These are phyloP conservation scores for Lepilemur septentrionalis DNA, from an alignment of 2,797 vertebrate genomes.

Conservation along the genomic window DNA sequence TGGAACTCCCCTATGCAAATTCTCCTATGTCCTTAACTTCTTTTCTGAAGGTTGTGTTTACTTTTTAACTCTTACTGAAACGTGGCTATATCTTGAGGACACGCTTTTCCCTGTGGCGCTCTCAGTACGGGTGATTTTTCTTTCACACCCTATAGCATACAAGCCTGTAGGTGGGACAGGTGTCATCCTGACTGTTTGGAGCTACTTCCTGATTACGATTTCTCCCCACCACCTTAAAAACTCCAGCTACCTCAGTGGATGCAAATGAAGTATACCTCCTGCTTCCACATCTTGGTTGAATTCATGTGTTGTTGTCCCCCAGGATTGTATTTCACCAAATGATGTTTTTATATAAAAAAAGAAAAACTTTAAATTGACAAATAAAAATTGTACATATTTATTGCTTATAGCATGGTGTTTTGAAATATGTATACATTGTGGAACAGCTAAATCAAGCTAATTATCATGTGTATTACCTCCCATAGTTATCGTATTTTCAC, in stretches of 20 bases:
- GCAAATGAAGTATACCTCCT: background rate
- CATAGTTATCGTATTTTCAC: background rate
- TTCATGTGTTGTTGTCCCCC: background rate
- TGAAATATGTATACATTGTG: background rate
- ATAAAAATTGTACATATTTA: background rate
- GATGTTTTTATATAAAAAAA: background rate
- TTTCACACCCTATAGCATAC: background rate
- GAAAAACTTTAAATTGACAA: background rate
- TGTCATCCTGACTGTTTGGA: background rate
- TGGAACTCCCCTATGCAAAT: background rate
- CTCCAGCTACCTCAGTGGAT: background rate
- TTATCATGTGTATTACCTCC: background rate
- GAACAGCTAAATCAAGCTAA: background rate
- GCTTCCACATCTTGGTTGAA: background rate
- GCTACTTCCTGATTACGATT: background rate
- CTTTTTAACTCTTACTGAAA: background rate
- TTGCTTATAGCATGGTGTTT: background rate
- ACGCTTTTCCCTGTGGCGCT: background rate
- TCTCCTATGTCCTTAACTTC: background rate
- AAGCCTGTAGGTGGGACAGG: background rate
- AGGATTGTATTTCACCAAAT: background rate
- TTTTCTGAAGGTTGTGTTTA: background rate
- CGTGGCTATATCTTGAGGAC: background rate
- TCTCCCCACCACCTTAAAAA: background rate
- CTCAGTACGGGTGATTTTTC: background rate